These are phyloP conservation scores for Entomyzon cyanotis DNA, from an alignment of 2,113 vertebrate species.

Conservation along the genomic window DNA sequence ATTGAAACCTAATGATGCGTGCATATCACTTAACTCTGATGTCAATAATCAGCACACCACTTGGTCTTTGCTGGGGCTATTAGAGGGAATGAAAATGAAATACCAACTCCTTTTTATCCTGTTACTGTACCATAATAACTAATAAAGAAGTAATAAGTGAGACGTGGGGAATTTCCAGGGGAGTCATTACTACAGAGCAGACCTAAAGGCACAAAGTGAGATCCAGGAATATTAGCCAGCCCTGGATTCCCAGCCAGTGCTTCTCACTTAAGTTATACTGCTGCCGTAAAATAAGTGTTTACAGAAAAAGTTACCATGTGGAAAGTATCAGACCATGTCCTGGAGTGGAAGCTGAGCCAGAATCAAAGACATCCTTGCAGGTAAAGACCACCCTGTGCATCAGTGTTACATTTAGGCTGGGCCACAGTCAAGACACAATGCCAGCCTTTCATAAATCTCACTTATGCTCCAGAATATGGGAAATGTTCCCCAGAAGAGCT, in stretches of 20 bases:
- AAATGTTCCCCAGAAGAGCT: slow-evolving; percentile 3
- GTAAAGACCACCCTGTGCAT: neutral
- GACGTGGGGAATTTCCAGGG: slow-evolving; percentile 49
- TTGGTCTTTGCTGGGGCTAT: slow-evolving; percentile 33
- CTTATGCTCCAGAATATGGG: neutral
- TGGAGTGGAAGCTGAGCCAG: neutral
- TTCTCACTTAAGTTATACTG: neutral
- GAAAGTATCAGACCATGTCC: neutral
- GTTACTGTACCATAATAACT: slow-evolving; percentile 53
- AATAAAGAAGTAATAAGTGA: slow-evolving; percentile 48
- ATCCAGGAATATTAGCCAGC: slow-evolving; percentile 36
- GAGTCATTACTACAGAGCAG: slow-evolving; percentile 61
- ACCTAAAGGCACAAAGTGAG: slow-evolving; percentile 45
- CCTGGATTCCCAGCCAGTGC: slow-evolving; percentile 28
- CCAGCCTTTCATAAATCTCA: slow-evolving; percentile 29
- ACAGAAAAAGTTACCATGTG: neutral
- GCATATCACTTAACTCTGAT: slow-evolving; percentile 42
- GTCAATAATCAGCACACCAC: slow-evolving; percentile 11
- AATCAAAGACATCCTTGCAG: neutral
- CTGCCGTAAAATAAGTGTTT: neutral
- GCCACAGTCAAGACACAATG: neutral
- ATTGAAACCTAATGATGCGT: slow-evolving; percentile 47
- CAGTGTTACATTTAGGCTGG: neutral
- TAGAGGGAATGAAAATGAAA: slow-evolving; percentile 33
- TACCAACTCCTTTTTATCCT: slow-evolving; percentile 30